phyloP scores from a whole-genome alignment of 2,113 vertebrate species.

The Platysteira castanea region DNA sequence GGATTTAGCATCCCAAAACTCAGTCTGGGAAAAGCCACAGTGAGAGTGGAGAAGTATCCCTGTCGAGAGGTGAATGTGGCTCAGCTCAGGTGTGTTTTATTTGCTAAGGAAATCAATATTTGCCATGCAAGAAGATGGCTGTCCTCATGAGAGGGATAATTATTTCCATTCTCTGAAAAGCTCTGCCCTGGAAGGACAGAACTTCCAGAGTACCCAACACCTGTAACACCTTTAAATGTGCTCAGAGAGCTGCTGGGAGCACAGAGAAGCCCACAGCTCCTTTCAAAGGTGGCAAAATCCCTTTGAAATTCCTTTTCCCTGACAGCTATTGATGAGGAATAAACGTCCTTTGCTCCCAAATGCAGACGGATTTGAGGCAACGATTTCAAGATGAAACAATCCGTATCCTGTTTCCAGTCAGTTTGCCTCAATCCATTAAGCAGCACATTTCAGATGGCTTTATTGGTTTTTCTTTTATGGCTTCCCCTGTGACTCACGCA shows the following conservation, averaged over 20 bases:
- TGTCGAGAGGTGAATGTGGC: accelerated
- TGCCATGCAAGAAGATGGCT: neutral
- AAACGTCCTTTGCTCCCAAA: neutral
- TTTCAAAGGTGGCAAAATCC: neutral
- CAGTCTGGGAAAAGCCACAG: neutral
- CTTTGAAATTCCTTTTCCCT: neutral
- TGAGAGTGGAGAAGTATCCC: neutral
- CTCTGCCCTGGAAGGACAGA: neutral
- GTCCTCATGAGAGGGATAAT: neutral
- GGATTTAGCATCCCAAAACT: neutral
- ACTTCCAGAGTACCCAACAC: neutral
- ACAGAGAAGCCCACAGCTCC: neutral
- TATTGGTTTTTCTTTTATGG: slow-evolving; percentile 50
- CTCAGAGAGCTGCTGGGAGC: neutral
- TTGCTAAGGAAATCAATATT: neutral
- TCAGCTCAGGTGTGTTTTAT: accelerated
- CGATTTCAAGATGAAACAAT: neutral
- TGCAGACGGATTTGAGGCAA: neutral
- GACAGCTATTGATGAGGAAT: neutral
- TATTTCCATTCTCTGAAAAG: neutral
- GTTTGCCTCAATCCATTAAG: slow-evolving; percentile 42
- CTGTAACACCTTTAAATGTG: accelerated
- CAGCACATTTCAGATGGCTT: slow-evolving; percentile 14
- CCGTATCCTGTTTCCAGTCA: slow-evolving; percentile 27
- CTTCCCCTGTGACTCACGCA: neutral